A percentile compares a stretch with the other conserved stretches of the same genome.
These are phyloP conservation scores for Fistularia commersonii DNA, from an alignment of 2,797 vertebrate genomes.

Conservation along the genomic window DNA sequence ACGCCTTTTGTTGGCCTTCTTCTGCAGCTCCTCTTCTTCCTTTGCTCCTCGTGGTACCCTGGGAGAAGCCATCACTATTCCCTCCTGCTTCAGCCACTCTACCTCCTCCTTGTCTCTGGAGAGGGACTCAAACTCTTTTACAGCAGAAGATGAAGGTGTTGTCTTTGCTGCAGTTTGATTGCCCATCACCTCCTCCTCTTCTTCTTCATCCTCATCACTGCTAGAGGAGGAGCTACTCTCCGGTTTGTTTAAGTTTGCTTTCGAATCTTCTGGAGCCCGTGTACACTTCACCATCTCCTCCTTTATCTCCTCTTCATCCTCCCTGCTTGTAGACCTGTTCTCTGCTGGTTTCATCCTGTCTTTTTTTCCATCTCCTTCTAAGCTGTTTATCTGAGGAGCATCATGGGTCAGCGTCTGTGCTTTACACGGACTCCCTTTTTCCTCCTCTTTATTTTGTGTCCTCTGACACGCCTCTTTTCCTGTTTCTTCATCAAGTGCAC, in stretches of 20 bases:
- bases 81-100: conserved; percentile 12
- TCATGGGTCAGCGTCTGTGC: conserved; percentile 33
- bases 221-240: conserved; percentile 19
- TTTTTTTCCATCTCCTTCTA: neutral
- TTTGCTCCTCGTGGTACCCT: conserved; percentile 7
- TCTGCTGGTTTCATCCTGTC: neutral
- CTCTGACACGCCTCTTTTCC: neutral
- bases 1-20: conserved; percentile 84
- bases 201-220: conserved; percentile 13
- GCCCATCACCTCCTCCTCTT: conserved; percentile 12
- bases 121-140: conserved; percentile 24
- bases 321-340: neutral
- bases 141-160: conserved; percentile 29
- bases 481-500: conserved; percentile 46
- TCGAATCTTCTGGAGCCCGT: neutral
- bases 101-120: conserved; percentile 25
- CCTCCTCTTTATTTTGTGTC: neutral
- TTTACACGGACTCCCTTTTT: conserved; percentile 23
- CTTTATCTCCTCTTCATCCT: neutral
- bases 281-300: neutral
- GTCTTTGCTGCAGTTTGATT: neutral
- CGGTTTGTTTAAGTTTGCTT: conserved; percentile 1
- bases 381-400: neutral
- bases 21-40: conserved; percentile 59
- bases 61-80: conserved; percentile 3